These are phyloP conservation scores for Drosophila rubida DNA, from an alignment of 2,888 invertebrate species.

Conservation along the genomic window DNA sequence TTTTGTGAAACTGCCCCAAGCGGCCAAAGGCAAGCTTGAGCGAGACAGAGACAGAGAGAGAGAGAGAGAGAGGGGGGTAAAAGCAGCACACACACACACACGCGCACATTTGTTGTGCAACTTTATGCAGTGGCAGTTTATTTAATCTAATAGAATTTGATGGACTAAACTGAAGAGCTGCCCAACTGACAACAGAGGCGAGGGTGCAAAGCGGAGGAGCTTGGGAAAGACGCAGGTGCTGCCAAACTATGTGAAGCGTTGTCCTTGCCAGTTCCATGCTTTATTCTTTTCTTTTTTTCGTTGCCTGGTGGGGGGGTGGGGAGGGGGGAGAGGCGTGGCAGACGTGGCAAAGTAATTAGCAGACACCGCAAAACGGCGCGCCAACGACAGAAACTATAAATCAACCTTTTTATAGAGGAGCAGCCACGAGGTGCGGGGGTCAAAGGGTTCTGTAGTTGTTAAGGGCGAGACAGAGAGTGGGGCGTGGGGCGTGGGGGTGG, in stretches of 20 bases:
- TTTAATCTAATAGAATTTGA: conserved; percentile 73
- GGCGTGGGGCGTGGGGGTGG: background rate
- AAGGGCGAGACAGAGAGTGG: too few relatives aligned
- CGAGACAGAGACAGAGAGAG: background rate
- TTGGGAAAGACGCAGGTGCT: conserved; percentile 53
- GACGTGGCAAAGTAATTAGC: conserved; percentile 80
- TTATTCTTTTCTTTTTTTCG: too few relatives aligned
- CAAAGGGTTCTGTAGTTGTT: background rate
- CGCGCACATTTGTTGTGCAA: conserved; percentile 30
- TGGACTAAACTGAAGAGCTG: conserved; percentile 24
- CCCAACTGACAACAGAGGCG: background rate
- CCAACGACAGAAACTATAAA: conserved; percentile 76
- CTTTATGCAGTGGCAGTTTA: conserved; percentile 63
- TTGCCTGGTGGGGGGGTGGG: too few relatives aligned
- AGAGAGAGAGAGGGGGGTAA: conserved; percentile 1
- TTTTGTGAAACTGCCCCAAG: conserved; percentile 45
- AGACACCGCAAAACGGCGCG: conserved; percentile 66
- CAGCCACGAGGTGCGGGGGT: background rate
- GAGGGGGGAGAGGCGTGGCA: too few relatives aligned
- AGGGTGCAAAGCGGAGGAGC: background rate
- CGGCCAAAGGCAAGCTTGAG: background rate
- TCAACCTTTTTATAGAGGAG: conserved; percentile 69
- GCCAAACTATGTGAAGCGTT: conserved; percentile 14
- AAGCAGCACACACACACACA: conserved; percentile 10
- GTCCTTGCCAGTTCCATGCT: background rate